Percentiles rank a stretch among this genome's conserved stretches.
Conservation (phyloP, 2,113 vertebrate genomes). For the Chaenocephalus aceratus region DNA sequence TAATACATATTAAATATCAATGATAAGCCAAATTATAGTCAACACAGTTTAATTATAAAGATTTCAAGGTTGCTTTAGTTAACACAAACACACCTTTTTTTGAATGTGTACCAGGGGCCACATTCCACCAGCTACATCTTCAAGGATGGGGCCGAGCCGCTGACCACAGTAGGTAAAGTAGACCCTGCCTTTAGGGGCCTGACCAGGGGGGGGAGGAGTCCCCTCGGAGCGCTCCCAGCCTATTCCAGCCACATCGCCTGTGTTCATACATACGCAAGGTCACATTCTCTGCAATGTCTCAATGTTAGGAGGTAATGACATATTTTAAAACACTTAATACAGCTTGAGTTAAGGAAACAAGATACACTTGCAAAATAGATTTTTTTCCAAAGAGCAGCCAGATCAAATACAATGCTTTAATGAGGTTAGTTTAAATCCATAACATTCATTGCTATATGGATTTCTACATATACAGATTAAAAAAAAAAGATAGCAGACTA, state of each 20-base stretch:
- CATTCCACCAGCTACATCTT: conserved; percentile 98
- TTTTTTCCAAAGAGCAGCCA: conserved; percentile 40
- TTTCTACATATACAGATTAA: conserved; percentile 22
- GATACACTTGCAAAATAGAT: conserved; percentile 22
- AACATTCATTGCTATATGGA: conserved; percentile 22
- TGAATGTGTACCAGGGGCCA: conserved; percentile 99
- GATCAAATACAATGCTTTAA: conserved; percentile 8
- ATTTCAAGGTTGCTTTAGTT: background rate
- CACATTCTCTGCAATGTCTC: conserved; percentile 2
- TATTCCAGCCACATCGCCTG: conserved; percentile 95
- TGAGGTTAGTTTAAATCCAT: conserved; percentile 25
- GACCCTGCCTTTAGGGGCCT: conserved; percentile 96
- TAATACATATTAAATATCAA: background rate
- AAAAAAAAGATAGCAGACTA: background rate
- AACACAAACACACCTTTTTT: conserved; percentile 89
- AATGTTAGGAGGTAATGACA: background rate
- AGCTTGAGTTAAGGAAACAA: conserved; percentile 28
- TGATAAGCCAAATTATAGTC: background rate
- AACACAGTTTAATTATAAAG: background rate
- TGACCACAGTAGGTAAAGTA: conserved; percentile 98
- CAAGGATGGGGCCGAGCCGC: conserved; percentile 90
- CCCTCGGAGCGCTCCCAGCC: conserved; percentile 98
- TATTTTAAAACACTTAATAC: background rate
- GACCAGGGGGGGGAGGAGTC: conserved; percentile 94
- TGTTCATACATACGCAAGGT: conserved; percentile 11